phyloP scores from a whole-genome alignment of 2,113 vertebrate species.

The Corythornis cristatus region DNA sequence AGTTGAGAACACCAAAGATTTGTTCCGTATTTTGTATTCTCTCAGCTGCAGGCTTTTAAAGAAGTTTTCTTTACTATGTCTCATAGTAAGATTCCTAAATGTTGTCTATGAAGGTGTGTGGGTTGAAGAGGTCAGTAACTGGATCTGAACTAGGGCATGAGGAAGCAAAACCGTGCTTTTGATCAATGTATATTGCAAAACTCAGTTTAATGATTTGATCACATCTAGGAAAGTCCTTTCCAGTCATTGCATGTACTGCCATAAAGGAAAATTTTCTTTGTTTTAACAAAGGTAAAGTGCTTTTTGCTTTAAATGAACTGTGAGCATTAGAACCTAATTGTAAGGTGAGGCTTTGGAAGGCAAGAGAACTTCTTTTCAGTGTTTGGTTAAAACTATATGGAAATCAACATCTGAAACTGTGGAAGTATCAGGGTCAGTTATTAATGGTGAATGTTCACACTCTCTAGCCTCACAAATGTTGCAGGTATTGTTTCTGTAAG shows the following conservation, averaged over 20 bases:
- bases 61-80: not conserved
- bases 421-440: not conserved
- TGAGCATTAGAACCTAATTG: not conserved
- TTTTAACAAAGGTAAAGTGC: not conserved
- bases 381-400: not conserved
- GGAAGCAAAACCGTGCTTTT: not conserved
- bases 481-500: not conserved
- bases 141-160: not conserved
- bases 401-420: not conserved
- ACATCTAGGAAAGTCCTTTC: not conserved
- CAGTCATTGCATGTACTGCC: not conserved
- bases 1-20: not conserved
- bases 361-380: not conserved
- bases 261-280: not conserved
- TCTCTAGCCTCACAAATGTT: not conserved
- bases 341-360: not conserved
- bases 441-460: not conserved
- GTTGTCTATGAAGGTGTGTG: not conserved
- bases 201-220: not conserved
- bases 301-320: not conserved
- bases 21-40: not conserved
- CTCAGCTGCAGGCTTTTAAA: not conserved
- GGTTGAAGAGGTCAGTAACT: not conserved
- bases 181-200: not conserved
- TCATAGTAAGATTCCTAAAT: not conserved